These are phyloP conservation scores for Ciconia stormi DNA, from an alignment of 2,113 vertebrate genomes.

Conservation along the genomic window DNA sequence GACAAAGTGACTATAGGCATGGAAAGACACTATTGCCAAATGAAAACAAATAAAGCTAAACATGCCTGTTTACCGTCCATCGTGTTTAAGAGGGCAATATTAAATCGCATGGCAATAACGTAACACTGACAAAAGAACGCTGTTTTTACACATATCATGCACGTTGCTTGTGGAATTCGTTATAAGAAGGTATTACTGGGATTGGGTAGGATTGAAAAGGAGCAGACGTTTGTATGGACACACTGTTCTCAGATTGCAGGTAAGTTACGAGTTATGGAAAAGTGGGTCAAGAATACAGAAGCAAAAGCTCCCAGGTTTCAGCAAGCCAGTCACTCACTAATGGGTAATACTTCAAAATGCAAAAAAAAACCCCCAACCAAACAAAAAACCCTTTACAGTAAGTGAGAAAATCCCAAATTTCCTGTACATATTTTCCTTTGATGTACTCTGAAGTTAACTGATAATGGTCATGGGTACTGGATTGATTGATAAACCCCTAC, in stretches of 20 bases:
- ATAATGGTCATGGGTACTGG: not conserved
- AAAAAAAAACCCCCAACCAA: not conserved
- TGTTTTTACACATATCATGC: not conserved
- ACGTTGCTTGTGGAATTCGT: fast-evolving
- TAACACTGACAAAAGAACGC: not conserved
- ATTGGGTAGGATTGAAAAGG: not conserved
- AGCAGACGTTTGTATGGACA: not conserved
- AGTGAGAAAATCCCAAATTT: not conserved
- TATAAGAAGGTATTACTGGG: not conserved
- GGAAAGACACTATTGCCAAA: not conserved
- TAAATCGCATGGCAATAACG: not conserved
- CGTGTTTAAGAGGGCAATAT: not conserved
- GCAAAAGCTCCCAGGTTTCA: not conserved
- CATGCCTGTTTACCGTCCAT: not conserved
- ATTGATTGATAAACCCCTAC: not conserved
- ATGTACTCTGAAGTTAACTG: not conserved
- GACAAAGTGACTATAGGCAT: not conserved
- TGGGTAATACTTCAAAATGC: not conserved
- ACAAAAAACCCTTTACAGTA: not conserved
- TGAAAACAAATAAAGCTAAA: not conserved
- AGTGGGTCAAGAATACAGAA: not conserved
- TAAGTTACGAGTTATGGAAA: not conserved
- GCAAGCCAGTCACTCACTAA: not conserved
- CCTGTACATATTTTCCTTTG: not conserved
- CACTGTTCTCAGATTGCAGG: not conserved